Conservation (phyloP, 2,113 vertebrate genomes). For the Periophthalmodon schlosseri region DNA sequence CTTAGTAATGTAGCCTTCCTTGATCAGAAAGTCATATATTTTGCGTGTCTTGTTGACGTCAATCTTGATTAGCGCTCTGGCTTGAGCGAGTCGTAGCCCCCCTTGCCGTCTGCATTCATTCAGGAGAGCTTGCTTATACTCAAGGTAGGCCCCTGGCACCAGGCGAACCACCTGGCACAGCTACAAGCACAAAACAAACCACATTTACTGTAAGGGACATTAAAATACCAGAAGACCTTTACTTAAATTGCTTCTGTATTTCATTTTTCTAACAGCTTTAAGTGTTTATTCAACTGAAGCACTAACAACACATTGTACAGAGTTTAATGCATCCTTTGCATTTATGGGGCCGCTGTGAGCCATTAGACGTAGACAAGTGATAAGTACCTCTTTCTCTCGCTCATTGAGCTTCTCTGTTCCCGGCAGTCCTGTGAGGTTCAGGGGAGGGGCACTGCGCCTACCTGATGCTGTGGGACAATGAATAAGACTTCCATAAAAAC, state of each 20-base stretch:
- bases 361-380: not conserved
- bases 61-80: constrained; percentile 97
- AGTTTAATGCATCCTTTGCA: not conserved
- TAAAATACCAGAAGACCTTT: constrained; percentile 7
- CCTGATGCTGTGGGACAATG: constrained; percentile 74
- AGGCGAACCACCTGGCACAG: constrained; percentile 96
- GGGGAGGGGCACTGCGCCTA: constrained; percentile 90
- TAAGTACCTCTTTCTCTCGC: constrained; percentile 93
- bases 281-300: not conserved
- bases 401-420: constrained; percentile 98
- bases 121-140: constrained; percentile 95
- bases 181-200: constrained; percentile 65
- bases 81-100: constrained; percentile 92
- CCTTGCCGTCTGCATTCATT: constrained; percentile 96
- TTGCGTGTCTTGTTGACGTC: constrained; percentile 99
- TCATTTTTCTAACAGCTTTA: not conserved
- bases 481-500: constrained; percentile 11
- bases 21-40: constrained; percentile 98
- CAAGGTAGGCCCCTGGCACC: constrained; percentile 97
- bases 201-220: not conserved
- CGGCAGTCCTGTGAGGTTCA: constrained; percentile 95
- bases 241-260: not conserved
- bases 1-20: constrained; percentile 96
- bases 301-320: not conserved
- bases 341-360: not conserved